Percentiles rank a stretch among this genome's conserved stretches.
These are phyloP conservation scores for Oscheius sp. DNA, from an alignment of 2,888 invertebrate genomes.

Conservation along the genomic window DNA sequence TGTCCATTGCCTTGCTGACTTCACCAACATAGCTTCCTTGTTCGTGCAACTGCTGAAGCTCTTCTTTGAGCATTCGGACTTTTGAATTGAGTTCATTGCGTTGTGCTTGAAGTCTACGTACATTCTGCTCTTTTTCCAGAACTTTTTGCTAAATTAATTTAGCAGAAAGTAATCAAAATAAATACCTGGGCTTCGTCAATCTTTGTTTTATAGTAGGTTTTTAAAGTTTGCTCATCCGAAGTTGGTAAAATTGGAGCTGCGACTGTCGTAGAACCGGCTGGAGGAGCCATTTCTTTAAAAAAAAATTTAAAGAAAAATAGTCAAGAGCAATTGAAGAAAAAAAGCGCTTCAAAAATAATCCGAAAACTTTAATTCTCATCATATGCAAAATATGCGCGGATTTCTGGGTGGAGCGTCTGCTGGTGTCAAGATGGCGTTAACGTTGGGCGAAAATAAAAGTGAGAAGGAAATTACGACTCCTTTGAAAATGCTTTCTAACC, in stretches of 20 bases:
- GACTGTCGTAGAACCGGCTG: constrained; percentile 18
- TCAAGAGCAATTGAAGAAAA: no score
- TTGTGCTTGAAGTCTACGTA: constrained; percentile 94
- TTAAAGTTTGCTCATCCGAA: constrained; percentile 52
- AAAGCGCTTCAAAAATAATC: no score
- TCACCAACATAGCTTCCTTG: constrained; percentile 99
- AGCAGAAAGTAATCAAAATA: neutral
- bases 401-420: no score
- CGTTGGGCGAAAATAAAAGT: no score
- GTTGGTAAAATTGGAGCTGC: constrained; percentile 24
- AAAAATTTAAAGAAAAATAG: no score
- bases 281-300: constrained; percentile 28
- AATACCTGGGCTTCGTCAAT: constrained; percentile 88
- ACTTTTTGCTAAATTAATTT: constrained; percentile 79
- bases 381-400: no score
- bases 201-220: constrained; percentile 89
- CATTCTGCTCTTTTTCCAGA: constrained; percentile 95
- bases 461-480: no score
- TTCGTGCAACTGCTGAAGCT: constrained; percentile 90
- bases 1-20: constrained; percentile 99
- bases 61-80: constrained; percentile 96
- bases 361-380: no score
- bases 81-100: constrained; percentile 98
- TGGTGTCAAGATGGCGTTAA: no score
- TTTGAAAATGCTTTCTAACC: no score